phyloP scores from a whole-genome alignment of 1,140 invertebrate species.

The Callitettix versicolor region DNA sequence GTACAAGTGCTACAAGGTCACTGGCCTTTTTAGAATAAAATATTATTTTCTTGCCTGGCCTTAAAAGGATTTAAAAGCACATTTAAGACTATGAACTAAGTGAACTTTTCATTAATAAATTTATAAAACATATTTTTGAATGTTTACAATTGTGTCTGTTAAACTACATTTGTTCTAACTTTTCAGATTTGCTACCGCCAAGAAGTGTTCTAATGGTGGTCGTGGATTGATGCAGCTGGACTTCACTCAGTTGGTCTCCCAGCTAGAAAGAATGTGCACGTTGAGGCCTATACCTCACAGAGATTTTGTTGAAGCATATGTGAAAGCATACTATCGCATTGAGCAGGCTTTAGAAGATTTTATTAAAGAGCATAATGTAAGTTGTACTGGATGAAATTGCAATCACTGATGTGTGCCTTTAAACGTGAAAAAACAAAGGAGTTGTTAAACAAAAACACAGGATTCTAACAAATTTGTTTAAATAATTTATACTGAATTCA shows the following conservation, averaged over 20 bases:
- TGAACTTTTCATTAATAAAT: too few relatives aligned
- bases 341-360: slow-evolving; percentile 80
- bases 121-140: too few relatives aligned
- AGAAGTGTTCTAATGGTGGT: slow-evolving; percentile 93
- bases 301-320: slow-evolving; percentile 86
- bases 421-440: neutral
- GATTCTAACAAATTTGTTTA: neutral
- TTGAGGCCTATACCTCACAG: slow-evolving; percentile 76
- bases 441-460: neutral
- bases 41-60: too few relatives aligned
- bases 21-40: too few relatives aligned
- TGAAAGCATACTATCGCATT: slow-evolving; percentile 93
- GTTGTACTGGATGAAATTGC: slow-evolving; percentile 9
- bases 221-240: slow-evolving; percentile 95
- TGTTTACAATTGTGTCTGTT: too few relatives aligned
- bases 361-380: slow-evolving; percentile 69
- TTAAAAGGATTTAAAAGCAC: too few relatives aligned
- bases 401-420: neutral
- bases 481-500: neutral
- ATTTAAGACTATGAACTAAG: too few relatives aligned
- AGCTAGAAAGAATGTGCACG: slow-evolving; percentile 76
- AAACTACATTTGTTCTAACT: too few relatives aligned
- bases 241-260: slow-evolving; percentile 87
- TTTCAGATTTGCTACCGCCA: slow-evolving; percentile 70
- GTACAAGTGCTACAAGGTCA: too few relatives aligned